Conservation (phyloP, 2,888 invertebrate species). For the Trisateles emortualis region DNA sequence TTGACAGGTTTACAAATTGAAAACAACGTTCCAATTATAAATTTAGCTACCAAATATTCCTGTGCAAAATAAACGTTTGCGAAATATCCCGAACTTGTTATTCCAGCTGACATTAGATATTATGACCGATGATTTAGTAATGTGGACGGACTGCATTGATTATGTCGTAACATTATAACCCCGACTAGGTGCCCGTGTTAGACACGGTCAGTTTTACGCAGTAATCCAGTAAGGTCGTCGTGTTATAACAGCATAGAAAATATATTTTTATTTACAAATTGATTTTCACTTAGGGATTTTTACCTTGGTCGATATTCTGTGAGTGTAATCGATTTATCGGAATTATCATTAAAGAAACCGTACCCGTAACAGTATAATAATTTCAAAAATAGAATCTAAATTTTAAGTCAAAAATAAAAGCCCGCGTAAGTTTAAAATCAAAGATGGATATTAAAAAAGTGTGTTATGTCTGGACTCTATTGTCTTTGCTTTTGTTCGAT, state of each 20-base stretch:
- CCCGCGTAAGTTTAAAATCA: constrained; percentile 24
- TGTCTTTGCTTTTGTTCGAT: constrained; percentile 70
- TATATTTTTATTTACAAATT: constrained; percentile 27
- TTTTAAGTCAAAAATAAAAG: constrained; percentile 16
- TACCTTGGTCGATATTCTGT: constrained; percentile 16
- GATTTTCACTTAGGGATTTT: constrained; percentile 25
- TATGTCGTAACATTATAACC: constrained; percentile 69
- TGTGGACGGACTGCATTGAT: constrained; percentile 57
- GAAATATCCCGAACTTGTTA: constrained; percentile 6
- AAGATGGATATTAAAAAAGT: constrained; percentile 72
- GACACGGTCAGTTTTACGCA: constrained; percentile 73
- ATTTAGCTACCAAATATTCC: background rate
- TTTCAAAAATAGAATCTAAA: too few species aligned
- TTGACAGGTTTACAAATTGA: background rate
- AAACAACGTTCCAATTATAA: background rate
- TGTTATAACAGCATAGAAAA: constrained; percentile 51
- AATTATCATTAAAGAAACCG: too few species aligned
- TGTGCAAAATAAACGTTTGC: too few species aligned
- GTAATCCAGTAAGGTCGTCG: constrained; percentile 70
- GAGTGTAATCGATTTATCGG: constrained; percentile 31
- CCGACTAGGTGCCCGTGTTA: constrained; percentile 51
- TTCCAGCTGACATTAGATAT: constrained; percentile 25
- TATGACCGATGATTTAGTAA: constrained; percentile 62
- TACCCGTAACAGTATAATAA: too few species aligned
- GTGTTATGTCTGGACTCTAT: constrained; percentile 68